Evolutionary conservation across 2,888 invertebrate species (phyloP).

Genomic region (Perdita meconis): DNA sequence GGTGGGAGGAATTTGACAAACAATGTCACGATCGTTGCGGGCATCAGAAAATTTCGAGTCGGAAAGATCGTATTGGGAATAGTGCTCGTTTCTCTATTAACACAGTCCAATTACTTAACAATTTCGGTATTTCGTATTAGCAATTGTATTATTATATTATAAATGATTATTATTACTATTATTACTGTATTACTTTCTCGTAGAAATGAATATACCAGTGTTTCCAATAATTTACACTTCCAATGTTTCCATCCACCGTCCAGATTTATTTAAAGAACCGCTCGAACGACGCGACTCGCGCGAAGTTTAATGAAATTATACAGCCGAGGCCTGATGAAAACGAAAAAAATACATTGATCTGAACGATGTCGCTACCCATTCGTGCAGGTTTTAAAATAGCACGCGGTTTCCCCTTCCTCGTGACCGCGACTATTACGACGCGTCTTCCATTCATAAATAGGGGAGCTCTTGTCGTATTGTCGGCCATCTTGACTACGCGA

Average conservation of each 20-base stretch:
- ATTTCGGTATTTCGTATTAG: conserved; percentile 78
- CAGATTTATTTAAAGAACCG: neutral
- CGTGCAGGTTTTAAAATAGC: conserved; percentile 71
- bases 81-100: conserved; percentile 46
- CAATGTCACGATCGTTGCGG: conserved; percentile 8
- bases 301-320: neutral
- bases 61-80: conserved; percentile 24
- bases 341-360: conserved; percentile 43
- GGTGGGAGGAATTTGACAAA: conserved; percentile 18
- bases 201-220: conserved; percentile 83
- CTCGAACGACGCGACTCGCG: neutral
- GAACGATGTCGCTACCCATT: conserved; percentile 52
- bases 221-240: conserved; percentile 74
- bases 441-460: conserved; percentile 79
- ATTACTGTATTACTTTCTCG: conserved; percentile 76
- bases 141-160: conserved; percentile 74
- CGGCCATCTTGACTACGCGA: conserved; percentile 76
- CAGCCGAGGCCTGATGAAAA: conserved; percentile 13
- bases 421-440: conserved; percentile 58
- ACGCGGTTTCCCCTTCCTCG: conserved; percentile 54
- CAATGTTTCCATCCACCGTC: neutral
- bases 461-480: conserved; percentile 65
- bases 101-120: conserved; percentile 45
- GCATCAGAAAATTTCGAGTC: conserved; percentile 28
- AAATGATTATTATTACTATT: conserved; percentile 58